Evolutionary conservation across 2,113 vertebrate genomes (phyloP), one percentile per base, ranked within the genome.

Genomic region (Equus quagga): DNA sequence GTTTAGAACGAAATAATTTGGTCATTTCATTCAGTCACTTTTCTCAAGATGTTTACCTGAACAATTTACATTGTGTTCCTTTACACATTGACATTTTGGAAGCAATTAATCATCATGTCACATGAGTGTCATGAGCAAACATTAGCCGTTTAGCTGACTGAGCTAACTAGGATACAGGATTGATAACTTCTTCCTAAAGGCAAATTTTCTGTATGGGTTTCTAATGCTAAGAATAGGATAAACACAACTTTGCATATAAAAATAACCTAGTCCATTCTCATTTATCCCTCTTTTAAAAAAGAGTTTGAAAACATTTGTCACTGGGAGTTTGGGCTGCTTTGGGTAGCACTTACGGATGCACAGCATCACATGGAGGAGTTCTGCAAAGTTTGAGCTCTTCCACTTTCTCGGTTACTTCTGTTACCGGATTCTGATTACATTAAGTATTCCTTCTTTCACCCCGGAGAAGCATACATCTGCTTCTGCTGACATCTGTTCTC

Each of bases 401-500:
- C 87, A 13, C 75, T 97, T 89, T 96, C 94, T 84, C 84, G 73
- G 85, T 98, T 98, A 69, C 67, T 98, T 98, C 64, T 8, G 94
- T 95, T 93, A 54, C 67, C 0, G 78, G 88, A 96, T 89, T 94
- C 97, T 96, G 96, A 98, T 86, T 97, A 83, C 95, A 92, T 97
- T 93, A 87, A 97, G 31, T 70, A 84, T 97, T 97, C 97, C 89
- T 70, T 93, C 97, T 95, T 96, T 96, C 76, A 95, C 70, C 26
- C 88, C 0, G 19, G 82, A 98, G 95, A 98, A 94, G 70, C 94
- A 98, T 98, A 86, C 95, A 98, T 97, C 97, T 97, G 92, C 94
- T 93, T 95, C 95, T 96, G 94, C 96, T 97, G 97, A 98, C 96
- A 97, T 97, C 94, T 96, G 96, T 96, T 98, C 94, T 97, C 97